Evolutionary conservation across 2,113 vertebrate species (phyloP).

Genomic region (Zosterops japonicus): DNA sequence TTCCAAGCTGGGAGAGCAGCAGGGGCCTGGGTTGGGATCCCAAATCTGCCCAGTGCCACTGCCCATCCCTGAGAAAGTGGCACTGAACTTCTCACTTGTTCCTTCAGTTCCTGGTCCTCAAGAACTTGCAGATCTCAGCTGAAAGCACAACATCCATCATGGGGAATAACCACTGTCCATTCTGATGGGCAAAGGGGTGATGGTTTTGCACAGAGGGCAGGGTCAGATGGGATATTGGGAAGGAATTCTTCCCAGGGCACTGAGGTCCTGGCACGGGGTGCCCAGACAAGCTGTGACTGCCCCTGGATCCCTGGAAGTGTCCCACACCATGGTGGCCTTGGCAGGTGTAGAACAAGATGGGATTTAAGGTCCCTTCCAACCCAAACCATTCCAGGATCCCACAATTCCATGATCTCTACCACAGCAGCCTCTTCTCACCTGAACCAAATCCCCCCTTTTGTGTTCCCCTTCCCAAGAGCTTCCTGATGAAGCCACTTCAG

Average conservation of each 20-base stretch:
- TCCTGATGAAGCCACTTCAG: background rate
- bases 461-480: background rate
- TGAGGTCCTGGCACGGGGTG: accelerated
- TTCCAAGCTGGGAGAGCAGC: background rate
- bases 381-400: background rate
- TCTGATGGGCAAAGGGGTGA: background rate
- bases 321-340: accelerated
- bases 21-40: background rate
- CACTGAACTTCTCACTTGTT: accelerated
- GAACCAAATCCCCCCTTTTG: accelerated
- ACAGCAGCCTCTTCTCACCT: background rate
- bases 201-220: background rate
- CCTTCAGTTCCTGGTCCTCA: accelerated
- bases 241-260: accelerated
- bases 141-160: background rate
- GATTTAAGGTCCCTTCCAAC: background rate
- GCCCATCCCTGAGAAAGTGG: background rate
- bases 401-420: background rate
- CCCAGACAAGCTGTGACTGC: background rate
- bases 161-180: background rate
- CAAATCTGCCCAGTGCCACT: background rate
- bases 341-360: accelerated
- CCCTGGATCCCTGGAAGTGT: background rate
- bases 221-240: accelerated
- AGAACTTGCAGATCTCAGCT: background rate